Percentiles rank a stretch among this genome's conserved stretches.
Evolutionary conservation across 2,113 vertebrate species (phyloP).

Genomic region (Cottus gobio): DNA sequence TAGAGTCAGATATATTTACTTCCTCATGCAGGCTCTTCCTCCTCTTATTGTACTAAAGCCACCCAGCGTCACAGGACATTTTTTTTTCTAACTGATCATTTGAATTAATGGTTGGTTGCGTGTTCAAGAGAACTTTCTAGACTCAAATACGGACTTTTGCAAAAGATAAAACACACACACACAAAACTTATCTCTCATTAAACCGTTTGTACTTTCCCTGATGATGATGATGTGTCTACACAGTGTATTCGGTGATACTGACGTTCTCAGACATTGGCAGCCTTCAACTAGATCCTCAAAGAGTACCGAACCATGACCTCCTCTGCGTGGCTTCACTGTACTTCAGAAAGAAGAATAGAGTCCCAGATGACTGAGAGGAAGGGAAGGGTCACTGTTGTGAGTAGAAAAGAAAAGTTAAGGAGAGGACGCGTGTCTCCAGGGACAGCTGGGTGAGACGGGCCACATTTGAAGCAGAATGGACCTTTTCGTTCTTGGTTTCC

Average conservation of each 20-base stretch:
- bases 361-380: conserved; percentile 48
- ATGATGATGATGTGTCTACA: background rate
- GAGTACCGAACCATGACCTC: conserved; percentile 5
- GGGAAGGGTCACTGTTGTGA: conserved; percentile 40
- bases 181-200: background rate
- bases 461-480: background rate
- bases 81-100: background rate
- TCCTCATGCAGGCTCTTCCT: conserved; percentile 32
- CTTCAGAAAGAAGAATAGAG: conserved; percentile 47
- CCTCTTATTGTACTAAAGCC: background rate
- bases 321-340: conserved; percentile 11
- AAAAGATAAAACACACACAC: background rate
- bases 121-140: background rate
- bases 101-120: background rate
- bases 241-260: background rate
- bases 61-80: background rate
- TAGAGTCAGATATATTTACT: background rate
- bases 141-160: background rate
- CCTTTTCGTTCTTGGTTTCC: conserved; percentile 17
- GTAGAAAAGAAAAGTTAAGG: conserved; percentile 32
- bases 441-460: background rate
- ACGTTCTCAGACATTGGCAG: background rate
- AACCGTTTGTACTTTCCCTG: background rate
- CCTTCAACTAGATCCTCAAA: conserved; percentile 3
- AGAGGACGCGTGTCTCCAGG: conserved; percentile 1